phyloP scores from a whole-genome alignment of 2,797 vertebrate species.

The Spinibarbus caldwelli region DNA sequence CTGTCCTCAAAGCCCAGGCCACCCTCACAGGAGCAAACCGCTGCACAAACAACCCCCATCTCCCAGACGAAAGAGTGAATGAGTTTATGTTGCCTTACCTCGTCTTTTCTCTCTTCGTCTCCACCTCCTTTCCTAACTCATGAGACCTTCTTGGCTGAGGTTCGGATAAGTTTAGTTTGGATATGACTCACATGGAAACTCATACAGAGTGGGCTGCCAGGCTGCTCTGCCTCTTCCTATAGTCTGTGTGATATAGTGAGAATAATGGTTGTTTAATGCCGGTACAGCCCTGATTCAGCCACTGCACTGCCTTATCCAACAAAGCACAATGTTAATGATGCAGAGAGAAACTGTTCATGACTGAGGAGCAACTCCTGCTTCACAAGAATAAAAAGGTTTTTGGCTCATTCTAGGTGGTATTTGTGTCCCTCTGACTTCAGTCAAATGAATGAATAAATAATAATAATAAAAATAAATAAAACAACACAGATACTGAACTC shows the following conservation, averaged over 20 bases:
- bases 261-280: constrained; percentile 64
- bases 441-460: too few relatives aligned
- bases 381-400: not conserved
- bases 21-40: not conserved
- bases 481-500: not conserved
- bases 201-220: constrained; percentile 68
- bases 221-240: constrained; percentile 55
- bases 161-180: constrained; percentile 72
- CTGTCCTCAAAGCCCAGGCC: not conserved
- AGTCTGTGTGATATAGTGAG: constrained; percentile 65
- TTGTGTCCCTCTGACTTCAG: too few relatives aligned
- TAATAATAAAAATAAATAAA: not conserved
- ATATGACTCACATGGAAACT: constrained; percentile 76
- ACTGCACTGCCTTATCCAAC: constrained; percentile 58
- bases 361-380: not conserved
- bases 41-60: constrained; percentile 42
- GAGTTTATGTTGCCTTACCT: constrained; percentile 65
- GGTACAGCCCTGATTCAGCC: constrained; percentile 52
- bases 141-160: constrained; percentile 70
- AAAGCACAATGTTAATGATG: constrained; percentile 65
- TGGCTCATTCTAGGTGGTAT: not conserved
- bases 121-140: constrained; percentile 67
- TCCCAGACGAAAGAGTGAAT: constrained; percentile 64
- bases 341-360: constrained; percentile 28
- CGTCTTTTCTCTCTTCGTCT: constrained; percentile 52